These are phyloP conservation scores for Neodiprion pinetum DNA, from an alignment of 1,140 invertebrate genomes.

Conservation along the genomic window DNA sequence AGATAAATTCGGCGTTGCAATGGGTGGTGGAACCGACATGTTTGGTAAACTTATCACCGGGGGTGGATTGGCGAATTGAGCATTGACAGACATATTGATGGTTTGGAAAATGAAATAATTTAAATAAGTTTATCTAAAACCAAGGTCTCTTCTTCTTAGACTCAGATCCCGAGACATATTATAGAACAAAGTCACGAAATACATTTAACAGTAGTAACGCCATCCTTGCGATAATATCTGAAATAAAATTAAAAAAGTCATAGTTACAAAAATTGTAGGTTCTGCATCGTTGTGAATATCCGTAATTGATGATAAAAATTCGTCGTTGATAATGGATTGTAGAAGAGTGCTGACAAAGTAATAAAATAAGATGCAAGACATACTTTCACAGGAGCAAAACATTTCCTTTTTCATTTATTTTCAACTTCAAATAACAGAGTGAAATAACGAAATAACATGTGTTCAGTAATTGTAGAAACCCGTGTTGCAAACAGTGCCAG, in stretches of 20 bases:
- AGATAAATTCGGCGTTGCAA: constrained; percentile 53
- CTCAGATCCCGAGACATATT: background rate
- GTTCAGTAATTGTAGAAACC: too few relatives aligned
- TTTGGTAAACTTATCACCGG: constrained; percentile 58
- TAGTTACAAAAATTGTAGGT: background rate
- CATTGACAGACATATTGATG: constrained; percentile 47
- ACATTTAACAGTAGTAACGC: background rate
- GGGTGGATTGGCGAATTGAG: constrained; percentile 55
- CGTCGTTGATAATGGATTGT: too few relatives aligned
- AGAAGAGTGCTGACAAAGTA: too few relatives aligned
- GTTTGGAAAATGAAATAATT: background rate
- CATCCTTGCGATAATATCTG: constrained; percentile 10
- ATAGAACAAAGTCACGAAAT: background rate
- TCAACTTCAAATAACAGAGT: too few relatives aligned
- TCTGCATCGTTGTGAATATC: background rate
- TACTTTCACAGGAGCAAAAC: background rate
- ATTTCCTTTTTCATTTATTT: background rate
- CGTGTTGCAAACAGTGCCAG: too few relatives aligned
- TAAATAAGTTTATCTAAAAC: background rate
- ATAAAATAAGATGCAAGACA: too few relatives aligned
- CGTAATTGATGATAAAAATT: background rate
- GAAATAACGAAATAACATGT: too few relatives aligned
- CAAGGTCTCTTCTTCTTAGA: background rate
- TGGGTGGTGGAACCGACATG: constrained; percentile 58
- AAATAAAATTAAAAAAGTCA: background rate